A percentile compares a stretch with the other conserved stretches of the same genome.
phyloP scores from a whole-genome alignment of 1,140 invertebrate species.

The Zaprionus camerounensis region DNA sequence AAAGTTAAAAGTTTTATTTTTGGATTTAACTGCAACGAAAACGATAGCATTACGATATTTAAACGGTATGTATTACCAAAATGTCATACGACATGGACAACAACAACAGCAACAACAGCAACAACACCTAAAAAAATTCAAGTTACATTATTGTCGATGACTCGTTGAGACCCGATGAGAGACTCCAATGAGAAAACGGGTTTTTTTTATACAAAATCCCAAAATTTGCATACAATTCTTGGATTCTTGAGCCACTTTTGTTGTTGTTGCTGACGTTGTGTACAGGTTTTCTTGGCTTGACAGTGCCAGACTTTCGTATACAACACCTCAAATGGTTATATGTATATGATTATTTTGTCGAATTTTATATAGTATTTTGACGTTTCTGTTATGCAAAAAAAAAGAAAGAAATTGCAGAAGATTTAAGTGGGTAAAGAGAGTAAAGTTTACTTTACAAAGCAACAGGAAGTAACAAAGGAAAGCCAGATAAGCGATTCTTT shows the following conservation, averaged over 20 bases:
- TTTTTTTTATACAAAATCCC: conserved; percentile 52
- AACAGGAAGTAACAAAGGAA: conserved; percentile 11
- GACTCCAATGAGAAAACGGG: conserved; percentile 50
- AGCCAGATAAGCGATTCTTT: conserved; percentile 26
- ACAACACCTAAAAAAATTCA: conserved; percentile 27
- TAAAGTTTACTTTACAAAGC: too few relatives aligned
- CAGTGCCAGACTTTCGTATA: conserved; percentile 3
- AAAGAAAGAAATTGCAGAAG: background rate
- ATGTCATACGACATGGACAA: conserved; percentile 28
- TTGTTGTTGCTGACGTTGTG: conserved; percentile 12
- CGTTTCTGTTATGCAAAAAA: conserved; percentile 56
- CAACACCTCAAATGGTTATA: conserved; percentile 28
- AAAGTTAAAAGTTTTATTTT: conserved; percentile 5
- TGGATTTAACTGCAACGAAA: conserved; percentile 43
- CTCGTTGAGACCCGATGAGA: conserved; percentile 8
- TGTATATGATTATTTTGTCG: conserved; percentile 28
- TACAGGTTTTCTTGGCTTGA: conserved; percentile 34
- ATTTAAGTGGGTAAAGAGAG: background rate
- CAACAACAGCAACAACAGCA: conserved; percentile 33
- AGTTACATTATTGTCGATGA: conserved; percentile 39
- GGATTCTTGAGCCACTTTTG: conserved; percentile 27
- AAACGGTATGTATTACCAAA: conserved; percentile 64
- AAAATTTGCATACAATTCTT: conserved; percentile 72
- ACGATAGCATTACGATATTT: conserved; percentile 31
- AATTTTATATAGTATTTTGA: conserved; percentile 35